Evolutionary conservation across 2,113 vertebrate species (phyloP), one percentile per base, ranked within the genome.

Genomic region (Grammomys dolichurus): DNA sequence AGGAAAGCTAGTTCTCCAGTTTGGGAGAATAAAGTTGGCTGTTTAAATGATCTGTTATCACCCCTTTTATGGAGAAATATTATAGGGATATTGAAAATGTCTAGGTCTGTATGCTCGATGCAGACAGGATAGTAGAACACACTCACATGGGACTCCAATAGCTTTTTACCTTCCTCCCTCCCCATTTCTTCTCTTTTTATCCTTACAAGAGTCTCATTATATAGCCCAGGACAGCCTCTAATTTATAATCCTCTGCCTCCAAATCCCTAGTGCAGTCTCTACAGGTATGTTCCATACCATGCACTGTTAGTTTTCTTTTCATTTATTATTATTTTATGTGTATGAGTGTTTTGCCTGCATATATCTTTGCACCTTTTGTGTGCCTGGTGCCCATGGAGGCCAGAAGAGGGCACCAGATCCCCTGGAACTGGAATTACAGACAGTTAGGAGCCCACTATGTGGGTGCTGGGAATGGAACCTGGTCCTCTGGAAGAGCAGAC

Each of bases 1-100:
- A 48, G 36, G 26, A 13, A 33, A 90, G 46, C 40, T 81, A n/a
- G 43, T 60, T 82, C 72, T 81, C 48, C 54, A 60, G 28, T 88
- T 81, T 95, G 77, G 60, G 87, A 73, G 65, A 69, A 70, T 67
- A 73, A 85, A 91, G 96, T 63, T 58, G 48, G 51, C 3, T 75
- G 40, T 46, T 94, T 94, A 86, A 86, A 56, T 70, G 82, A 63
- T 14, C n/a, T 89, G 91, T 58, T 80, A 82, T 54, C 48, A 2
- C 12, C 31, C 10, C 46, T 36, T 33, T 3, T 82, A 12, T 48
- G n/a, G 54, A 22, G 60, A 92, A 78, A 75, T 31, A 46, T n/a
- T 22, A 1, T 58, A 85, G 51, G 58, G 3, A 46, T 75, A 69
- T 75, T 87, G 91, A 89, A 63, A 76, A 17, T 56, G 67, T 85